Percentiles rank a stretch among this genome's conserved stretches.
Conservation (phyloP, 2,797 vertebrate species). For the Tiaroga cobitis region DNA sequence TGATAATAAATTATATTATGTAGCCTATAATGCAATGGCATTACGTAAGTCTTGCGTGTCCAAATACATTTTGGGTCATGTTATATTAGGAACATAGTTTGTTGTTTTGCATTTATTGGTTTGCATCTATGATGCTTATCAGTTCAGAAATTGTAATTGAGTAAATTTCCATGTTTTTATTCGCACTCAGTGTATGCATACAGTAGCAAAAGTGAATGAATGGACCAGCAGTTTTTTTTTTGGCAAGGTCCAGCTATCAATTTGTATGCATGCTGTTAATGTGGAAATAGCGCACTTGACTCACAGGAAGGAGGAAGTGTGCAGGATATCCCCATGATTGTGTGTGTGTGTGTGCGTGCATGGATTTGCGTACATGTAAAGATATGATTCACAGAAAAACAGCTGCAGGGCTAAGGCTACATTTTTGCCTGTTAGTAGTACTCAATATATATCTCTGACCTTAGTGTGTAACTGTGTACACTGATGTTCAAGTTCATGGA, state of each 20-base stretch:
- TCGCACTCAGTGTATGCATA: neutral
- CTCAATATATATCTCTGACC: neutral
- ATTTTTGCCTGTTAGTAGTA: neutral
- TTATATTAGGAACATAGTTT: neutral
- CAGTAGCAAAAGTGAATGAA: constrained; percentile 9
- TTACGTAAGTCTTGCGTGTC: neutral
- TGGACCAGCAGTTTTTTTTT: constrained; percentile 12
- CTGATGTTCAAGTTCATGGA: neutral
- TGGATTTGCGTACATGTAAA: constrained; percentile 14
- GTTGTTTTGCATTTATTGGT: neutral
- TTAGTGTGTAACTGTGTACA: neutral
- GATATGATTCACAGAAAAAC: constrained; percentile 17
- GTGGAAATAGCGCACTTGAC: constrained; percentile 44
- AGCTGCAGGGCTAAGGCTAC: neutral
- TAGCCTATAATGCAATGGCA: neutral
- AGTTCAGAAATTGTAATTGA: neutral
- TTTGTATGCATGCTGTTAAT: constrained; percentile 21
- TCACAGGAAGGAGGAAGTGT: constrained; percentile 45
- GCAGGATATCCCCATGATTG: constrained; percentile 42
- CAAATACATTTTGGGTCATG: neutral
- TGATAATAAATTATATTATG: neutral
- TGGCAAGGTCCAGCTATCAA: constrained; percentile 5
- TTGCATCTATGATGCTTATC: neutral
- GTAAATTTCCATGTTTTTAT: constrained; percentile 1
- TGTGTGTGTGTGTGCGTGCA: neutral